Conservation (phyloP, 2,113 vertebrate genomes). For the Tangachromis dhanisi region DNA sequence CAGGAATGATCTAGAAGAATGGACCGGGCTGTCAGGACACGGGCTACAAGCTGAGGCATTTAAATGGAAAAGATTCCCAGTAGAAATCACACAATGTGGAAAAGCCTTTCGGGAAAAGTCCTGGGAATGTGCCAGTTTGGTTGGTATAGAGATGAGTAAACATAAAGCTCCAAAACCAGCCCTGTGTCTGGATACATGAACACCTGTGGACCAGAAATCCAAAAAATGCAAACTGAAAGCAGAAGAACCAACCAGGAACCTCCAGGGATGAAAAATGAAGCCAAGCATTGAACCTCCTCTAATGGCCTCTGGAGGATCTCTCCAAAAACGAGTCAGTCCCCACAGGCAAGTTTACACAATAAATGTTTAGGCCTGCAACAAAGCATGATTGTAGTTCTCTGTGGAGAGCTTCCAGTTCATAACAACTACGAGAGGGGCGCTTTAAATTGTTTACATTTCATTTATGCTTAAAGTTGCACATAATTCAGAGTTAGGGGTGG, state of each 20-base stretch:
- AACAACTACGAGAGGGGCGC: background rate
- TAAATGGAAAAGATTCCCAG: background rate
- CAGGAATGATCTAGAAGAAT: background rate
- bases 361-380: background rate
- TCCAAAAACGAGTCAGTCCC: background rate
- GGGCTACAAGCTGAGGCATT: background rate
- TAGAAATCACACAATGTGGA: background rate
- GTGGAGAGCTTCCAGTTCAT: background rate
- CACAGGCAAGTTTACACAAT: background rate
- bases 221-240: background rate
- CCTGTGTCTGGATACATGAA: background rate
- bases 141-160: background rate
- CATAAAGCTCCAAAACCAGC: background rate
- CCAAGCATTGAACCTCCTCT: accelerated
- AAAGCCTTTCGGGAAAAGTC: background rate
- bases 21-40: background rate
- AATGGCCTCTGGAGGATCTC: accelerated
- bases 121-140: background rate
- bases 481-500: background rate
- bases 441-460: background rate
- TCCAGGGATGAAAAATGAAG: background rate
- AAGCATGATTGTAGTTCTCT: background rate
- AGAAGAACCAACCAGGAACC: background rate
- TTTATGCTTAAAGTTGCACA: background rate
- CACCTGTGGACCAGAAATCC: background rate